These are phyloP conservation scores for Anser brachyrhynchus DNA, from an alignment of 2,113 vertebrate species.

Conservation along the genomic window DNA sequence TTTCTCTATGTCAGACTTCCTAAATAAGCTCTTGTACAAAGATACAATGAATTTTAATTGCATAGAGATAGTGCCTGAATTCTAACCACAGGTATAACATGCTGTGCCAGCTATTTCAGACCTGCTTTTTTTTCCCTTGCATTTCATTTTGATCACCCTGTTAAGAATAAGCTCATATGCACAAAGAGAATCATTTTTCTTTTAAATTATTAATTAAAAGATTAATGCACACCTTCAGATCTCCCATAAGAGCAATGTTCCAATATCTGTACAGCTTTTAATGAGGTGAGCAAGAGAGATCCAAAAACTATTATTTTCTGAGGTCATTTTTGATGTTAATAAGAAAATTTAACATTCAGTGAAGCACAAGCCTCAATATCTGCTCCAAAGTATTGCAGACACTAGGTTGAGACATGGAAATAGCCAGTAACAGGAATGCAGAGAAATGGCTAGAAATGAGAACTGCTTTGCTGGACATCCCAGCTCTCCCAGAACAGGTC, in stretches of 20 bases:
- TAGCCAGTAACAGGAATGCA: neutral
- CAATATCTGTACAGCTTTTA: constrained; percentile 29
- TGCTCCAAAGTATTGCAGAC: neutral
- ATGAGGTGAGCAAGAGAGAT: constrained; percentile 15
- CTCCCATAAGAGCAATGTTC: constrained; percentile 18
- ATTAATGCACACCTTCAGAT: constrained; percentile 22
- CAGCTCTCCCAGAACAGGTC: neutral
- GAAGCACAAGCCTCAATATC: neutral
- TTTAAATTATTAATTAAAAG: constrained; percentile 62
- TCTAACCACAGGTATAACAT: constrained; percentile 2
- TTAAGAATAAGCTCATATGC: constrained; percentile 34
- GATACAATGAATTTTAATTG: constrained; percentile 28
- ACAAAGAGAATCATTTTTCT: constrained; percentile 33
- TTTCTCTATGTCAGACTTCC: neutral
- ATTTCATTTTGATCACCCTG: constrained; percentile 34
- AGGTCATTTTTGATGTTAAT: neutral
- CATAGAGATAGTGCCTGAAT: constrained; percentile 5
- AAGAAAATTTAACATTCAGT: neutral
- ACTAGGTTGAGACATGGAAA: neutral
- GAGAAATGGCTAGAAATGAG: neutral
- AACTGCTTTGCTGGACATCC: neutral
- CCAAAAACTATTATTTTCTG: neutral
- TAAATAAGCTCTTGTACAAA: constrained; percentile 28
- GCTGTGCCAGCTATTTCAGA: constrained; percentile 10
- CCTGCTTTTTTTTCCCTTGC: neutral